phyloP scores from a whole-genome alignment of 2,797 vertebrate species.

The Octomys mimax region DNA sequence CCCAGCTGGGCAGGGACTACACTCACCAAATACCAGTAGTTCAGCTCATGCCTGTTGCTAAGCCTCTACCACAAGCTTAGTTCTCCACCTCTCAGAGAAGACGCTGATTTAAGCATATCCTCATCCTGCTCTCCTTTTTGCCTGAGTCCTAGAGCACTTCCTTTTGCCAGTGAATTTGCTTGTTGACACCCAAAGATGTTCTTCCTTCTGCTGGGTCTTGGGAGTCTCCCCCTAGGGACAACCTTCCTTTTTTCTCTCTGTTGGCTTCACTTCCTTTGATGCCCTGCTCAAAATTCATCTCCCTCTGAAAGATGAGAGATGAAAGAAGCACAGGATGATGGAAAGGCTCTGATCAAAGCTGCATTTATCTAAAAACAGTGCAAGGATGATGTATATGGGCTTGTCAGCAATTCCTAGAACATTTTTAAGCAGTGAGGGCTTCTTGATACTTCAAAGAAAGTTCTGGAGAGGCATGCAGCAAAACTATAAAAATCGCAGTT shows the following conservation, averaged over 20 bases:
- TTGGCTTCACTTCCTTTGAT: not conserved
- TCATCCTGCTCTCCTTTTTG: too few relatives aligned
- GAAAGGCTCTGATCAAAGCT: not conserved
- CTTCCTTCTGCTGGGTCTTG: not conserved
- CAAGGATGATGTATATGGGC: too few relatives aligned
- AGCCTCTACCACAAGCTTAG: not conserved
- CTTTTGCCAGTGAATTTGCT: not conserved
- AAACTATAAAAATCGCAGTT: not conserved
- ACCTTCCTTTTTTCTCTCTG: not conserved
- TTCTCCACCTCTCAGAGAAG: not conserved
- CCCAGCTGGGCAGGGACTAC: not conserved
- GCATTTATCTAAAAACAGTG: not conserved
- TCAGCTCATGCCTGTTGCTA: not conserved
- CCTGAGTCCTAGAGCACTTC: accelerated
- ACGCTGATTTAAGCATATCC: accelerated
- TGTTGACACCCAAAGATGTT: accelerated
- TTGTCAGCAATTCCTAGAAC: not conserved
- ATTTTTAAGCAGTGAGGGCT: not conserved
- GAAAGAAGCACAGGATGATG: not conserved
- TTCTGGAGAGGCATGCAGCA: not conserved
- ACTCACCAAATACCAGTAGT: not conserved
- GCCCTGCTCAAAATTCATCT: slow-evolving; percentile 39
- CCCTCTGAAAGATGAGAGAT: not conserved
- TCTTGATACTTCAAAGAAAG: not conserved
- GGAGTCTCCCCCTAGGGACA: not conserved